phyloP scores from a whole-genome alignment of 2,113 vertebrate species.

The Sclerurus mexicanus region DNA sequence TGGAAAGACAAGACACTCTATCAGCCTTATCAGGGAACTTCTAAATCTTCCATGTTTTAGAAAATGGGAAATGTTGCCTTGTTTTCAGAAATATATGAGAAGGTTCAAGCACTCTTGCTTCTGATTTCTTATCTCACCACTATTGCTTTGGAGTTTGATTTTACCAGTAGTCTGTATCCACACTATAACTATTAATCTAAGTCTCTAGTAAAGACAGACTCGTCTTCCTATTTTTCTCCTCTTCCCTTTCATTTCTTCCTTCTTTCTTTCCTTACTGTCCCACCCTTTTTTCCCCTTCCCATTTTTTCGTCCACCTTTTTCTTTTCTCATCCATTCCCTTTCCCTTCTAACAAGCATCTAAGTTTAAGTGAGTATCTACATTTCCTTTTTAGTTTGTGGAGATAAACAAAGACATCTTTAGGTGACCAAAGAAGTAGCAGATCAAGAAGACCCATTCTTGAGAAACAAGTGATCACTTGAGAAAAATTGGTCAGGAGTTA shows the following conservation, averaged over 20 bases:
- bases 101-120: neutral
- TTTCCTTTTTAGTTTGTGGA: neutral
- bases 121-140: neutral
- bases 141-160: neutral
- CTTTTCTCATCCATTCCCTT: fast-evolving
- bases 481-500: neutral
- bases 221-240: neutral
- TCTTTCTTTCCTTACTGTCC: neutral
- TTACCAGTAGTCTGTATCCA: neutral
- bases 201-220: neutral
- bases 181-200: neutral
- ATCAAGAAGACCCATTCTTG: no score
- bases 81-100: neutral
- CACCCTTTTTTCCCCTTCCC: neutral
- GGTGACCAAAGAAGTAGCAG: neutral
- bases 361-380: neutral
- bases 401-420: neutral
- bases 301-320: neutral
- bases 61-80: neutral
- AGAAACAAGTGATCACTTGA: neutral
- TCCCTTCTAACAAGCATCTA: neutral
- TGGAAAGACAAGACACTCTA: neutral
- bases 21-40: neutral
- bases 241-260: neutral
- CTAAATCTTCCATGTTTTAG: neutral